Base-by-base conservation (phyloP, 2,888 invertebrate species). In the Metacarcinus magister region DNA sequence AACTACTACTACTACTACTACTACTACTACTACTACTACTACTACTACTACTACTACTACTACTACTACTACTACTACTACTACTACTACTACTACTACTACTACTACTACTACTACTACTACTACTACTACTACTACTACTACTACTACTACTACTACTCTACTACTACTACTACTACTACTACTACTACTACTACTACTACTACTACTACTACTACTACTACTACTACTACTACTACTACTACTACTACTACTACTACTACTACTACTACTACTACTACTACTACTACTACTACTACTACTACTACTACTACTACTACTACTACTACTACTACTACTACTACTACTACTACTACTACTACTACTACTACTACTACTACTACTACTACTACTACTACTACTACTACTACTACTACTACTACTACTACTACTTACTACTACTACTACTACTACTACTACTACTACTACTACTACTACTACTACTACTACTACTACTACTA, bases 21-120 rank as follows among this genome's bases (percentile, higher is more conserved):
- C 89, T 89, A 89, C 89, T 89, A 89, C 89, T 89, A 89, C 89
- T 89, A 89, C 89, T 89, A 89, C 82, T 82, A 82, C 82, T 82
- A 82, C 82, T 82, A 82, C 82, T 82, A 82, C 82, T 82, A 82
- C 82, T 82, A 82, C 82, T 82, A 82, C 82, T 82, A 82, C 82
- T 82, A 82, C 82, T 82, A 82, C 82, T 82, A 82, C 82, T 82
- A 82, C 82, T 82, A 82, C 82, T 82, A 82, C 82, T n/a, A n/a
- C 82, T 82, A 82, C 82, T 82, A 82, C 82, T 82, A 28, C 82
- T 82, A 82, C 82, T 82, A 82, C 82, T 82, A 82, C 23, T 82
- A 82, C 82, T 82, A 19, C 82, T 82, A 82, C 82, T 82, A 82
- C 82, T n/a, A n/a, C 82, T 82, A 82, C 23, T 82, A 82, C 82